Base-by-base conservation (phyloP, 2,113 vertebrate genomes). In the Sinocyclocheilus rhinocerous region DNA sequence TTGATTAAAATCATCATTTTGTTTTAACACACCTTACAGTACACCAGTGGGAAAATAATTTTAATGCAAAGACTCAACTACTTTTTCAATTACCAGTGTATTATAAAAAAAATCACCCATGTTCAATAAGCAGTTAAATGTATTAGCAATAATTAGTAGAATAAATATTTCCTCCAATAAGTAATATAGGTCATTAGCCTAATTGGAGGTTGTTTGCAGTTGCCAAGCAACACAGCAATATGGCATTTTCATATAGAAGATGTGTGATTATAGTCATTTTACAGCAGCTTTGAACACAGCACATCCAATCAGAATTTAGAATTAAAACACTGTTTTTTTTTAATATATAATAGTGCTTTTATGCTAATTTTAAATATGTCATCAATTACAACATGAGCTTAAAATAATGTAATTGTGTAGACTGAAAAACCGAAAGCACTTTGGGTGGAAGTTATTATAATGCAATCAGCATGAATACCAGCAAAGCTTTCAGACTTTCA, bases 401-500 rank as follows among this genome's bases (percentile, higher is more conserved):
- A 33, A 75, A 45, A 75, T 45, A 45, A n/a, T 45, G 39, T 4
- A n/a, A 57, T 22, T 79, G 52, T 39, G 15, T 33, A 39, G 29
- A 22, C 0, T 59, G 8, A 36, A 55, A 39, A 80, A 42, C 20
- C 29, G 12, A 33, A 39, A 59, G 29, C 29, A 24, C 22, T 76
- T 45, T 15, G 20, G 29, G n/a, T 3, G 13, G 2, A 59, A 22
- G 6, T 39, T 81, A n/a, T 63, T 26, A 45, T 81, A 81, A 63
- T 63, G 33, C 22, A 45, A 3, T 81, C 22, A 24, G 59, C 55
- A 42, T 45, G 22, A 81, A 63, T 63, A 61, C 36, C 57, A 18
- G 78, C n/a, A 81, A 20, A 65, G 78, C 57, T 81, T 39, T 36
- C 7, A 65, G 78, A 81, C 59, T 45, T 59, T 45, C 57, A 81